These are phyloP conservation scores for Stercorarius parasiticus DNA, from an alignment of 2,113 vertebrate species.

Conservation along the genomic window DNA sequence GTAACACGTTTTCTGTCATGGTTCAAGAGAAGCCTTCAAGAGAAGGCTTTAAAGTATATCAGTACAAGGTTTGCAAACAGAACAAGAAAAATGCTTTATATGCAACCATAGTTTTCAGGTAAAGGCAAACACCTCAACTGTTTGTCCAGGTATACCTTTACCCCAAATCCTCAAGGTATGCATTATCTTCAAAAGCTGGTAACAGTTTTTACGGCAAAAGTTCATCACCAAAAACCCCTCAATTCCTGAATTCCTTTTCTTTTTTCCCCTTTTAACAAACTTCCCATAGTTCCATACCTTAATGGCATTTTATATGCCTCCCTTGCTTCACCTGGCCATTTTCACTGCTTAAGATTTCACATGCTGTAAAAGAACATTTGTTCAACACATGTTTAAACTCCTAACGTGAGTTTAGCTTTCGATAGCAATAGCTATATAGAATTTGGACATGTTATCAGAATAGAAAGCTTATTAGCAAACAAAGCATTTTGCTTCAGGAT, in stretches of 20 bases:
- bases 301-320: background rate
- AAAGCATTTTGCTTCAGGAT: background rate
- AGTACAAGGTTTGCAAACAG: background rate
- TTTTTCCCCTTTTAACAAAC: background rate
- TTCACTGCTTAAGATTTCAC: background rate
- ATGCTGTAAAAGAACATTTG: background rate
- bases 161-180: background rate
- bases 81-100: background rate
- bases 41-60: background rate
- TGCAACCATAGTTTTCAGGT: background rate
- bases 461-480: background rate
- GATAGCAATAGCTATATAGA: background rate
- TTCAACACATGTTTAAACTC: background rate
- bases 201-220: background rate
- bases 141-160: background rate
- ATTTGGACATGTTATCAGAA: background rate
- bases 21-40: background rate
- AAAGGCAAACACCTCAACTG: background rate
- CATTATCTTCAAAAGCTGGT: background rate
- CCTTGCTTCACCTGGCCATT: background rate
- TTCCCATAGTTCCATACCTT: background rate
- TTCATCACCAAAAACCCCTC: fast-evolving
- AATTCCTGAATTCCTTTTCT: background rate
- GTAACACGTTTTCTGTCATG: background rate
- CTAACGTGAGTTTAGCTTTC: background rate